Base-by-base conservation (phyloP, 2,797 vertebrate species). In the Ibycter americanus region DNA sequence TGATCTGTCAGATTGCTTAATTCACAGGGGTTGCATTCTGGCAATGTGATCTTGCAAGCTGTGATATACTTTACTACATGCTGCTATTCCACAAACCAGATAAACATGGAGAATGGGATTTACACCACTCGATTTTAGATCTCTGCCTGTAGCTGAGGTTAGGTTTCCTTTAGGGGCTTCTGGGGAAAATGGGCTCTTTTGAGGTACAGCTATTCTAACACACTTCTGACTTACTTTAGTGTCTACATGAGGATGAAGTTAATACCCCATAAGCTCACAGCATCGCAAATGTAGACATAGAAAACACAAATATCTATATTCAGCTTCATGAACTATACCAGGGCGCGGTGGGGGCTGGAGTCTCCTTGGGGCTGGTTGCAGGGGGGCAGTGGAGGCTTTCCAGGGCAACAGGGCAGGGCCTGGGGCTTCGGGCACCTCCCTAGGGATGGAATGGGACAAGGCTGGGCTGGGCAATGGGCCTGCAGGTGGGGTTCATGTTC, bases 401-500 rank as follows among this genome's bases (percentile, higher is more conserved):
- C 21, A 3, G 19, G 26, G 34, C 5, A 16, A 13, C 27, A 52
- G 12, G 8, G 20, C 26, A 49, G 22, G 52, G 9, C 10, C 15
- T 21, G 25, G 51, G 5, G 4, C 47, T 67, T 4, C 0, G 4
- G n/a, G 18, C 8, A 34, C 19, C 13, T 38, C 20, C 3, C 21
- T 67, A 55, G 49, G 15, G 5, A 13, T 0, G 36, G 34, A 9
- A 23, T 52, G 27, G 55, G 18, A 36, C 9, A 62, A 52, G 15
- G 9, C 26, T 47, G 61, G 12, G 26, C 29, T 42, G 23, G 21
- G 52, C 74, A 54, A 38, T 4, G 25, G 20, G 23, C 18, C 26
- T 4, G 0, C 0, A 1, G 12, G 4, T 46, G 22, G 15, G 5
- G 20, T 23, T 63, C 29, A 4, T 9, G 21, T 52, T 77, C 44